These are phyloP conservation scores for Hybognathus amarus DNA, from an alignment of 2,797 vertebrate genomes.

Conservation along the genomic window DNA sequence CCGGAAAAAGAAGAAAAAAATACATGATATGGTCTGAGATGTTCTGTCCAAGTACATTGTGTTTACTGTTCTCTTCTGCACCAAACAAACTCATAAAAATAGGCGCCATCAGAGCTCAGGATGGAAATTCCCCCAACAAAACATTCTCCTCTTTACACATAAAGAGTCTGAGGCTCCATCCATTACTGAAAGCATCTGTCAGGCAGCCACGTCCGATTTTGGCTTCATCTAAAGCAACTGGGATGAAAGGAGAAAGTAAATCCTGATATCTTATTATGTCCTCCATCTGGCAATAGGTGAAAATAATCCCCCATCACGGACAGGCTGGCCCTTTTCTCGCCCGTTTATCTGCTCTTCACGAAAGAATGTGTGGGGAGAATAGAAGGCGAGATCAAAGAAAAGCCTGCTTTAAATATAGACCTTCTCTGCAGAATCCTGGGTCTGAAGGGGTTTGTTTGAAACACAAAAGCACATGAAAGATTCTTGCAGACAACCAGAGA, in stretches of 20 bases:
- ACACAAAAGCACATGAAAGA: conserved; percentile 77
- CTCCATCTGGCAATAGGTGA: conserved; percentile 63
- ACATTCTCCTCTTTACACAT: conserved; percentile 50
- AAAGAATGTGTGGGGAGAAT: conserved; percentile 72
- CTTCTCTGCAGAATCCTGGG: conserved; percentile 54
- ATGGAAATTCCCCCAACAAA: conserved; percentile 45
- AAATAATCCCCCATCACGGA: conserved; percentile 59
- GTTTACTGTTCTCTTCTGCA: conserved; percentile 28
- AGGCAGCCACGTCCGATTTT: conserved; percentile 47
- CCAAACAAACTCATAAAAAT: conserved; percentile 38
- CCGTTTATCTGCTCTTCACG: conserved; percentile 60
- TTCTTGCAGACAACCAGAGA: conserved; percentile 65
- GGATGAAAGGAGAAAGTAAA: conserved; percentile 63
- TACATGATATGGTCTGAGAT: conserved; percentile 12
- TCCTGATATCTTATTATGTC: conserved; percentile 57
- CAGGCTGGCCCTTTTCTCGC: conserved; percentile 49
- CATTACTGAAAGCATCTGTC: conserved; percentile 52
- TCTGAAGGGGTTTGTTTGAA: conserved; percentile 72
- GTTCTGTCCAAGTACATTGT: conserved; percentile 31
- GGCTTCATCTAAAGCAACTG: conserved; percentile 49
- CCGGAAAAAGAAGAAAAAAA: neutral
- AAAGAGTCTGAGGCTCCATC: conserved; percentile 49
- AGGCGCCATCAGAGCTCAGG: conserved; percentile 34
- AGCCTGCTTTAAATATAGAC: conserved; percentile 73
- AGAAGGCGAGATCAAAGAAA: conserved; percentile 76